Evolutionary conservation across 2,888 invertebrate species (phyloP).

Genomic region (Conus canariensis): DNA sequence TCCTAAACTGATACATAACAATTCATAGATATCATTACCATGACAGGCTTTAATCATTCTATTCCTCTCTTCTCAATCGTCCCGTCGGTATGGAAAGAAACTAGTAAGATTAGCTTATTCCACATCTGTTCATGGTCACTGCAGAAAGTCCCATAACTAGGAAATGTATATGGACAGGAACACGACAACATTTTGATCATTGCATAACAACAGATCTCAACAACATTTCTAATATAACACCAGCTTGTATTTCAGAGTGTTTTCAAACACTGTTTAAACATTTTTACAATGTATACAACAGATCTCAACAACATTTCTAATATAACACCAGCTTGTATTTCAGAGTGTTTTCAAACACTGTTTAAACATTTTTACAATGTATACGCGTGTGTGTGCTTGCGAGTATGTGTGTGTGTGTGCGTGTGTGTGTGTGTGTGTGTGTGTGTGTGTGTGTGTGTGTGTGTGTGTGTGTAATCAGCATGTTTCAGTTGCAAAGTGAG

Average conservation of each 20-base stretch:
- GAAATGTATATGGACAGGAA: neutral
- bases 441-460: conserved; percentile 21
- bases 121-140: neutral
- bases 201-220: neutral
- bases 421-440: conserved; percentile 19
- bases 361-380: too few species aligned
- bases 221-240: neutral
- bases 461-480: neutral
- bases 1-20: too few species aligned
- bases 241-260: too few species aligned
- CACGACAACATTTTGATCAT: neutral
- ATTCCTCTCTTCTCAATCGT: too few species aligned
- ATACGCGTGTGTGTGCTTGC: neutral
- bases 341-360: too few species aligned
- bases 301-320: neutral
- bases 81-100: too few species aligned
- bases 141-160: neutral
- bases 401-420: conserved; percentile 7
- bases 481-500: too few species aligned
- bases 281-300: neutral
- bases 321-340: too few species aligned
- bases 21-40: too few species aligned
- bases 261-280: too few species aligned
- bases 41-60: too few species aligned
- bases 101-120: neutral